phyloP scores from a whole-genome alignment of 2,888 invertebrate genomes.

The Amiota minor region DNA sequence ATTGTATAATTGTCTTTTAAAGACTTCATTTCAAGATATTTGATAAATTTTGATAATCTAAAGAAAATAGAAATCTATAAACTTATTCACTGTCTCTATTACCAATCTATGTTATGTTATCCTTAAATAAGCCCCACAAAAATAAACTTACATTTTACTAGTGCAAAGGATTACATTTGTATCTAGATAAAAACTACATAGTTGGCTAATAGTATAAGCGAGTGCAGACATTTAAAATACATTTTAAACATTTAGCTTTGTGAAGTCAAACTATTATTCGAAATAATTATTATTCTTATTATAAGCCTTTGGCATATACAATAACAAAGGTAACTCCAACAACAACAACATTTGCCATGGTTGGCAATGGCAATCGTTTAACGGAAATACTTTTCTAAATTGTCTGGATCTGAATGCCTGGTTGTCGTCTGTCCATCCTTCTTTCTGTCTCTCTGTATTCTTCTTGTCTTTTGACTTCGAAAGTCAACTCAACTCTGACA shows the following conservation, averaged over 20 bases:
- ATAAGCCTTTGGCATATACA: constrained; percentile 23
- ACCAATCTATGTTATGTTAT: too few species aligned
- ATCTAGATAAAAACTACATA: too few species aligned
- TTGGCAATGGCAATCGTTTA: constrained; percentile 4
- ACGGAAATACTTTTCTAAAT: constrained; percentile 64
- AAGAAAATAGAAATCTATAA: too few species aligned
- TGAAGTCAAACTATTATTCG: neutral
- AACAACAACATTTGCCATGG: neutral
- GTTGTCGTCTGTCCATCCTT: too few species aligned
- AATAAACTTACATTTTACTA: constrained; percentile 63
- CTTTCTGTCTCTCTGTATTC: too few species aligned
- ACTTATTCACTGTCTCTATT: too few species aligned
- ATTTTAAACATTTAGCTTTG: neutral
- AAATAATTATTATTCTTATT: constrained; percentile 14
- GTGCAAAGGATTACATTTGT: constrained; percentile 61
- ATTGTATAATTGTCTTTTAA: too few species aligned
- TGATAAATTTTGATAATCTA: too few species aligned
- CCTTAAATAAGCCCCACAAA: too few species aligned
- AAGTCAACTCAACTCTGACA: constrained; percentile 8
- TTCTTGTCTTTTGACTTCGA: neutral
- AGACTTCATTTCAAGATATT: too few species aligned
- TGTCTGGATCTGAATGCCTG: constrained; percentile 43
- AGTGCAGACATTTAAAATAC: constrained; percentile 9
- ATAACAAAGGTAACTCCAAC: neutral
- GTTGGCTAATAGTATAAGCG: neutral